These are phyloP conservation scores for Nymphalis io DNA, from an alignment of 1,140 invertebrate genomes.

Conservation along the genomic window DNA sequence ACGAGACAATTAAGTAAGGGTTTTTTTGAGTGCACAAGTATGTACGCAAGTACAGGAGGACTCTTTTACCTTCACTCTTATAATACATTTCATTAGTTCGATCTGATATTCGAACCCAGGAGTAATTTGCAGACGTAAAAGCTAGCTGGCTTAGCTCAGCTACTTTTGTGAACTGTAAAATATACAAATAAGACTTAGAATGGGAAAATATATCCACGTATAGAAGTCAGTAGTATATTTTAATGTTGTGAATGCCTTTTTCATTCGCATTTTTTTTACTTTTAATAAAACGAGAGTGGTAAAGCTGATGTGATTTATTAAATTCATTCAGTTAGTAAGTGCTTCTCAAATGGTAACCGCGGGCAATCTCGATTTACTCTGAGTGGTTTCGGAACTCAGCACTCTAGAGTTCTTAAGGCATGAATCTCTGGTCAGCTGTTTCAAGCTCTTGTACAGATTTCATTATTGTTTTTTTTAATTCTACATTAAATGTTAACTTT, in stretches of 20 bases:
- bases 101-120: too few relatives aligned
- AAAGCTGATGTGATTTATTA: slow-evolving; percentile 14
- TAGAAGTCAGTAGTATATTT: background rate
- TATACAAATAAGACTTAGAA: too few relatives aligned
- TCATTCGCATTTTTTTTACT: background rate
- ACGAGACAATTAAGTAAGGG: too few relatives aligned
- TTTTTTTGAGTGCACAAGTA: too few relatives aligned
- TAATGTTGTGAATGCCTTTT: background rate
- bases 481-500: background rate
- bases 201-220: too few relatives aligned
- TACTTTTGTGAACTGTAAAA: too few relatives aligned
- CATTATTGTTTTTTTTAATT: background rate
- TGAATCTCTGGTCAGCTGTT: slow-evolving; percentile 20
- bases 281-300: background rate
- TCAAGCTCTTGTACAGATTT: background rate
- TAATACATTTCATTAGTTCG: too few relatives aligned
- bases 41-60: too few relatives aligned
- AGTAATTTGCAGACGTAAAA: too few relatives aligned
- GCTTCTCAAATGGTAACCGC: slow-evolving; percentile 24
- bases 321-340: slow-evolving; percentile 32
- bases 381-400: slow-evolving; percentile 31
- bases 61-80: too few relatives aligned
- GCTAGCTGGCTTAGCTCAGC: too few relatives aligned
- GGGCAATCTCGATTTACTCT: slow-evolving; percentile 34
- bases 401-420: slow-evolving; percentile 20